A percentile compares a stretch with the other conserved stretches of the same genome.
phyloP scores from a whole-genome alignment of 2,888 invertebrate species.

The Slavum lentiscoides region DNA sequence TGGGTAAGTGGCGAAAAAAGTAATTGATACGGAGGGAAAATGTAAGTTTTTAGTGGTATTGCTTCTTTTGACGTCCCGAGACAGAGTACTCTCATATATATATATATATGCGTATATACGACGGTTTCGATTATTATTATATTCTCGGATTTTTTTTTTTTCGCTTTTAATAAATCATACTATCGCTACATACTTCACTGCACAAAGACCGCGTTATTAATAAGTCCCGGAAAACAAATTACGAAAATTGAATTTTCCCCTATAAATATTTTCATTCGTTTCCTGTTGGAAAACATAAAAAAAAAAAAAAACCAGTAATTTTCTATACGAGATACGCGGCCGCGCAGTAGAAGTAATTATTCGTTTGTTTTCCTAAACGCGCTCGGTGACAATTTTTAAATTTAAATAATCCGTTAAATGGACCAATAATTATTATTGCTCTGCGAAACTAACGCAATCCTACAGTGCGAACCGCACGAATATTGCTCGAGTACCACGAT shows the following conservation, averaged over 20 bases:
- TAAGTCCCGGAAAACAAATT: slow-evolving; percentile 8
- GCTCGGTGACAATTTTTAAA: too few species aligned
- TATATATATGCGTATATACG: too few species aligned
- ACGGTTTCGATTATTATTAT: slow-evolving; percentile 49
- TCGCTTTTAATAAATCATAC: slow-evolving; percentile 48
- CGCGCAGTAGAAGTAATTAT: not conserved
- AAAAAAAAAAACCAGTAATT: too few species aligned
- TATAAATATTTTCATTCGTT: not conserved
- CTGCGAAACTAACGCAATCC: not conserved
- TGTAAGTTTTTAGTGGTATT: slow-evolving; percentile 49
- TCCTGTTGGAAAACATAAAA: too few species aligned
- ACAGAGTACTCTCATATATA: too few species aligned
- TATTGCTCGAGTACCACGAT: not conserved
- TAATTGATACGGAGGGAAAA: slow-evolving; percentile 48
- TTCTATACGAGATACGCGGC: not conserved
- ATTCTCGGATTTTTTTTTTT: not conserved
- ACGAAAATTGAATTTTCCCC: slow-evolving; percentile 24
- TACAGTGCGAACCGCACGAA: not conserved
- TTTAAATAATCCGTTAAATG: too few species aligned
- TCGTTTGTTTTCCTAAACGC: too few species aligned
- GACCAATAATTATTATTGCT: not conserved
- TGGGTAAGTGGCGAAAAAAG: slow-evolving; percentile 40
- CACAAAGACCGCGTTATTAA: too few species aligned
- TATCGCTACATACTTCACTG: slow-evolving; percentile 8
- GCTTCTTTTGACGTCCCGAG: slow-evolving; percentile 43